These are phyloP conservation scores for Urocyon cinereoargenteus DNA, from an alignment of 2,797 vertebrate genomes.

Conservation along the genomic window DNA sequence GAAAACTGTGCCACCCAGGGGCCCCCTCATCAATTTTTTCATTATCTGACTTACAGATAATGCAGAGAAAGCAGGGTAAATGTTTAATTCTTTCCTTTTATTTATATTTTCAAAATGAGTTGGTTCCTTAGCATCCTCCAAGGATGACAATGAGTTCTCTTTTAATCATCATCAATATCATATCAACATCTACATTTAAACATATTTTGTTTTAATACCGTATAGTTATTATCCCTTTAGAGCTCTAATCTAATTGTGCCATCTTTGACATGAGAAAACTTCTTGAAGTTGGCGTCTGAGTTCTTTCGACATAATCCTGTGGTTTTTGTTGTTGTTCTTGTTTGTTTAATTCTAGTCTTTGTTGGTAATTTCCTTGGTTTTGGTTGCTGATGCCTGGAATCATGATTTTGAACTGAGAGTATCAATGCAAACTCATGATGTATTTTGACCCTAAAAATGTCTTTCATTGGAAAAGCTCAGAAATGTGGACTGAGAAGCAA, in stretches of 20 bases:
- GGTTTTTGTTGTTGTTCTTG: background rate
- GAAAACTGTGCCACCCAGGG: background rate
- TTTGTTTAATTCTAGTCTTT: background rate
- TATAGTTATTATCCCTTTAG: background rate
- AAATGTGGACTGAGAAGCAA: background rate
- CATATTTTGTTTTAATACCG: background rate
- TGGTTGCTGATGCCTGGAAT: background rate
- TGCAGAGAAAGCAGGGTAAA: background rate
- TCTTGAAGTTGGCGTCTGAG: background rate
- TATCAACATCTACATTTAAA: background rate
- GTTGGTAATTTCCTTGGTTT: background rate
- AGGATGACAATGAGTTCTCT: background rate
- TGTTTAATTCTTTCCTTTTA: background rate
- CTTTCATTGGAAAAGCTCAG: background rate
- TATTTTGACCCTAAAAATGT: conserved; percentile 22
- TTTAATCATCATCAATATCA: background rate
- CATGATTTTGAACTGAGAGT: background rate
- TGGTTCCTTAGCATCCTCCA: background rate
- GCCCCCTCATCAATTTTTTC: background rate
- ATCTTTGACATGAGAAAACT: background rate
- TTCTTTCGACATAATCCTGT: background rate
- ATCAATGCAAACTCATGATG: background rate
- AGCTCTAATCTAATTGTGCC: background rate
- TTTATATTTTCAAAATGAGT: conserved; percentile 5
- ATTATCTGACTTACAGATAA: background rate